Evolutionary conservation across 1,140 invertebrate species (phyloP), one percentile per base, ranked within the genome.

Genomic region (Octopus sinensis): DNA sequence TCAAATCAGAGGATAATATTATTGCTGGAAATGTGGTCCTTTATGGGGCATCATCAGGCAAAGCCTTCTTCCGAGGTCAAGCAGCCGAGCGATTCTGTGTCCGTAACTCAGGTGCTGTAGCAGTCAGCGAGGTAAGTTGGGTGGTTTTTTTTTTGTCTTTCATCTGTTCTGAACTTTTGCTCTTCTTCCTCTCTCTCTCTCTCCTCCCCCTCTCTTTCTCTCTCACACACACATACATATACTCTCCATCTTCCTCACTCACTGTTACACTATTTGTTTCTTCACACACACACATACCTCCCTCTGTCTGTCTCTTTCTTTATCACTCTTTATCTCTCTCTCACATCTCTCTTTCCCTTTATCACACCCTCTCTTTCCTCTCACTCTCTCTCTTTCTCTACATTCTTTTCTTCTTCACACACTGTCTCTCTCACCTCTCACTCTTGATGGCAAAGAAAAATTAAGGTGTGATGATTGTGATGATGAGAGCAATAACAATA

Each of bases 1-100:
- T 92, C 87, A 94, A 95, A 85, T 98, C 97, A 4, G 96, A 98
- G 83, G 92, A 96, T 5, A 99, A 99, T 89, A 96, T 99, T 4
- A 97, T 99, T 84, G 97, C 97, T 56, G 98, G 98, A 54, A 99
- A 99, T 91, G 98, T 99, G 6, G 98, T 97, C 84, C 91, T 99
- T 75, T 99, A 99, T 89, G 98, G 98, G 80, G 98, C 98, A 13
- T 99, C 98, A 10, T 94, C 94, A 53, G 98, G 98, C 23, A 95
- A 93, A 84, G 97, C 97, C 6, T 99, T 96, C 90, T 97, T 99
- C 93, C 92, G 98, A 76, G 98, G 98, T 80, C 96, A 98, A 85
- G 97, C 96, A 13, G 97, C 97, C 6, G 98, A 99, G 91, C 93
- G 98, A 78, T 99, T 99, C 92, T 97, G 96, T 90, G 98, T 99